Evolutionary conservation across 2,797 vertebrate genomes (phyloP).

Genomic region (Ctenopoma multispine): DNA sequence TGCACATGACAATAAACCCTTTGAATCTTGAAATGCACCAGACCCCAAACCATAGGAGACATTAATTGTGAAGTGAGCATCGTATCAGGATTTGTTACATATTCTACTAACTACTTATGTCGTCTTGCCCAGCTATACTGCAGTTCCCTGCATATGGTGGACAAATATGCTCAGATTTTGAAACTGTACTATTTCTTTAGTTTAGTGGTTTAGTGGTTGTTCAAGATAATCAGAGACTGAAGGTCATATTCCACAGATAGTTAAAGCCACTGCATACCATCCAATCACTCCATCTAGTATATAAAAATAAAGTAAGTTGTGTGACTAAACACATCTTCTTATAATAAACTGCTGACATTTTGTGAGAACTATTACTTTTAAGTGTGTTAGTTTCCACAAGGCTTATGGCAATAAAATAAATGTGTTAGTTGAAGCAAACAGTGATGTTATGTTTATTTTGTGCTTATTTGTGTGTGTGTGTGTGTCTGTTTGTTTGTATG

Average conservation of each 20-base stretch:
- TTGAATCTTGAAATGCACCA: no score
- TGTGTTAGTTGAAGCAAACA: constrained; percentile 27
- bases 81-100: no score
- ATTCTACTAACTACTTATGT: no score
- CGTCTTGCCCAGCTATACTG: no score
- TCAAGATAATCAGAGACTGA: constrained; percentile 6
- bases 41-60: no score
- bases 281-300: constrained; percentile 3
- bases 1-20: no score
- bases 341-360: constrained; percentile 22
- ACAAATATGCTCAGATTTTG: no score
- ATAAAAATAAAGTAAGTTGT: constrained; percentile 5
- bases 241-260: constrained; percentile 3
- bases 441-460: constrained; percentile 1
- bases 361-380: constrained; percentile 28
- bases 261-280: background rate
- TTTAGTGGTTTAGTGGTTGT: background rate
- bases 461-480: background rate
- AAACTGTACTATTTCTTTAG: constrained; percentile 23
- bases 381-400: constrained; percentile 9
- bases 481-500: background rate
- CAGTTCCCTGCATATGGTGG: no score
- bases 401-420: constrained; percentile 10
- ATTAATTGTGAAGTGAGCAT: no score
- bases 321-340: constrained; percentile 7